Evolutionary conservation across 2,888 invertebrate species (phyloP), one percentile per base, ranked within the genome.

Genomic region (Zaprionus bogoriensis): DNA sequence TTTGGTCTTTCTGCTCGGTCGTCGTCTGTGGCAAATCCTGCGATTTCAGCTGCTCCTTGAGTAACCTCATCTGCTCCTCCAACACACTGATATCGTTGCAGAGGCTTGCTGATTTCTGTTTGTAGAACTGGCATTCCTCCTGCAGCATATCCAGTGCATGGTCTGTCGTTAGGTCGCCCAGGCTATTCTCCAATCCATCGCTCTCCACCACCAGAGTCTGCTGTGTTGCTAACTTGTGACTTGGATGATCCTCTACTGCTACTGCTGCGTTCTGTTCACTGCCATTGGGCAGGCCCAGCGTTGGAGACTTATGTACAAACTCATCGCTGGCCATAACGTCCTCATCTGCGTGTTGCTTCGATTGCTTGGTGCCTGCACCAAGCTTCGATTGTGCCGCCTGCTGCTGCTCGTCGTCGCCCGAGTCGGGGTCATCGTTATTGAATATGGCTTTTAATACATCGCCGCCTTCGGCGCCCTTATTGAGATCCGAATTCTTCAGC

Each of bases 401-500:
- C 22, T 14, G 14, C 19, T 55, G 42, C 12, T 87, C 46, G 2
- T 68, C 69, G 36, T 89, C 88, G 27, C 88, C 85, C 9, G 87
- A 87, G 71, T 88, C 89, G 10, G 80, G 7, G 12, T 41, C 41
- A 20, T 20, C 82, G 61, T 86, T 88, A 52, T 87, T 88, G 32
- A 87, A 89, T 58, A 91, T 91, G 38, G 91, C 91, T 54, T 89
- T 87, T 48, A 91, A 88, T 27, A 91, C 88, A 58, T 89, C 90
- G 10, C 86, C 64, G 14, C 89, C 90, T 23, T 87, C 89, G 46
- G 88, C 90, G 25, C 89, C 89, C 52, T 89, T 84, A 39, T 87
- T 89, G 42, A 91, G 78, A 78, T 91, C 90, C 5, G 91, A 91
- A 66, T 91, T 90, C 45, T 89, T 82, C 2, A 91, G 72, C 90